Evolutionary conservation across 2,797 vertebrate genomes (phyloP).

Genomic region (Chrosomus eos): DNA sequence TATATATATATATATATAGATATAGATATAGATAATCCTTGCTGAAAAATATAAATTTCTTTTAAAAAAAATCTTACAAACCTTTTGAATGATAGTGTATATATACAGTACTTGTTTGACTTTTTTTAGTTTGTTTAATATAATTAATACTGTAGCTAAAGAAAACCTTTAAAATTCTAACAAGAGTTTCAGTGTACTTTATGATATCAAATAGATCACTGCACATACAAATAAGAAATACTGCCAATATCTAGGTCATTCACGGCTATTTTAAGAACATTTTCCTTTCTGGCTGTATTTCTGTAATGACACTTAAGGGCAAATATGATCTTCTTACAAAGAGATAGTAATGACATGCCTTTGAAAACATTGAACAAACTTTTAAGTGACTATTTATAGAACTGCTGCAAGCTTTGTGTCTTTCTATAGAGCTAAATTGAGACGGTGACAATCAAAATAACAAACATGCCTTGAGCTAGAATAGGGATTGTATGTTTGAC

Average conservation of each 20-base stretch:
- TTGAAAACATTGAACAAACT: conserved; percentile 29
- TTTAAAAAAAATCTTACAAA: neutral
- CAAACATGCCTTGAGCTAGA: neutral
- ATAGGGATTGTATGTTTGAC: neutral
- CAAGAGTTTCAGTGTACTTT: neutral
- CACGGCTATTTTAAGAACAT: conserved; percentile 48
- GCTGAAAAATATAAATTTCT: neutral
- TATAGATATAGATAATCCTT: too few relatives aligned
- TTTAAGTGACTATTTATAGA: conserved; percentile 49
- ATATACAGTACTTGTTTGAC: neutral
- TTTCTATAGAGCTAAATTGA: conserved; percentile 37
- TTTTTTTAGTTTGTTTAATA: neutral
- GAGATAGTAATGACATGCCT: conserved; percentile 9
- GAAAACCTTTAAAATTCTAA: neutral
- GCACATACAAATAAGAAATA: conserved; percentile 3
- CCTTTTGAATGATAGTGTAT: neutral
- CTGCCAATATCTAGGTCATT: conserved; percentile 15
- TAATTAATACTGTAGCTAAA: neutral
- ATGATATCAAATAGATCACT: conserved; percentile 37
- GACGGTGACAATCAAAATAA: conserved; percentile 20
- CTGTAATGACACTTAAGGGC: conserved; percentile 20
- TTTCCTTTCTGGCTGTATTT: conserved; percentile 29
- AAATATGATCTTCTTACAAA: conserved; percentile 28
- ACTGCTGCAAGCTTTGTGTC: conserved; percentile 26
- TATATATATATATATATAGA: too few relatives aligned